Evolutionary conservation across 2,113 vertebrate species (phyloP), one percentile per base, ranked within the genome.

Genomic region (Arothron firmamentum): DNA sequence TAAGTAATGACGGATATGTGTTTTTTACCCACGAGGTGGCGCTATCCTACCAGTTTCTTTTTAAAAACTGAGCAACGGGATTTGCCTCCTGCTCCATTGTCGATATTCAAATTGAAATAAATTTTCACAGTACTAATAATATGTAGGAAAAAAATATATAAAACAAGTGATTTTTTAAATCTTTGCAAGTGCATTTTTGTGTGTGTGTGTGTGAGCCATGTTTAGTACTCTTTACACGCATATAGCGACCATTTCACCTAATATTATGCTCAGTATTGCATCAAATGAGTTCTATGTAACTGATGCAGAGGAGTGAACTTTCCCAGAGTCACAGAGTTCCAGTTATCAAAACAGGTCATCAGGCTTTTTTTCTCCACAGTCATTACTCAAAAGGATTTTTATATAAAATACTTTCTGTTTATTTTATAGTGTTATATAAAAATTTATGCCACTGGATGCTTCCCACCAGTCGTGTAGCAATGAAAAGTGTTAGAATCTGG

Each of bases 251-350:
- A 6, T 28, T 28, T 28, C 3, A 28, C 25, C 25, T 4, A 28
- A 28, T 38, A 31, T 5, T 85, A 95, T 72, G 93, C 93, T 28
- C 94, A 96, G 75, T 95, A 94, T 0, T 93, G 94, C 17, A 95
- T 96, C 87, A 95, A 95, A 78, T 96, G 90, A 89, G 58, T 11
- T 25, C 52, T 34, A 60, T 34, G 47, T 38, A 74, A 31, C 15
- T 13, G 25, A 59, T 50, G 25, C 41, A 11, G 5, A 43, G 4
- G 41, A 43, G 41, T 59, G 15, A 65, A 45, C 20, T 58, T 63
- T 17, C 45, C 16, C 8, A 8, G 16, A 6, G 25, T 28, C 25
- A 28, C 47, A 31, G 21, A 56, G 23, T 52, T 15, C 51, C 31
- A 31, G 6, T 11, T 13, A 52, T 34, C 41, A 2, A 28, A 28